Conservation (phyloP, 1,140 invertebrate species). For the Maniola jurtina region DNA sequence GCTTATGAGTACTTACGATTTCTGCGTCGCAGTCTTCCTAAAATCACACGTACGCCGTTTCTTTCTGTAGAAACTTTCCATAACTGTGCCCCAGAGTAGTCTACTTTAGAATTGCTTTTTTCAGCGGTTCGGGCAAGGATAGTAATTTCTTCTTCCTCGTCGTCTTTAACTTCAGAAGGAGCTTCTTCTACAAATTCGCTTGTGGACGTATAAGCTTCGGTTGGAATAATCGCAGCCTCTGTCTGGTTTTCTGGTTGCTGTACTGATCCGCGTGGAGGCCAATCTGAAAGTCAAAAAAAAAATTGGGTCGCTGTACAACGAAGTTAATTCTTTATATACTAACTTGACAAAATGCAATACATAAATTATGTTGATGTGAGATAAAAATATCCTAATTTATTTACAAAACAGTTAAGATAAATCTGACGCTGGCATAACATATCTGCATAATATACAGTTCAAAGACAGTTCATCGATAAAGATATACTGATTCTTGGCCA, state of each 20-base stretch:
- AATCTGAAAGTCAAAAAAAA: conserved; percentile 49
- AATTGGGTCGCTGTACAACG: background rate
- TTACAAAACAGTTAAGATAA: too few species aligned
- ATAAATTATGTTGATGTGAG: too few species aligned
- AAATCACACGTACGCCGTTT: conserved; percentile 47
- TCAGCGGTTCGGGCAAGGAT: conserved; percentile 25
- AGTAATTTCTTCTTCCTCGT: conserved; percentile 35
- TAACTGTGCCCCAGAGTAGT: conserved; percentile 80
- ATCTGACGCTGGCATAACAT: too few species aligned
- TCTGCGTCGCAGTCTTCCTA: conserved; percentile 53
- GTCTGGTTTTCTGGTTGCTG: conserved; percentile 50
- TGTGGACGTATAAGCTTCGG: conserved; percentile 22
- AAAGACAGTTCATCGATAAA: too few species aligned
- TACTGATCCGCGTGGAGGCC: conserved; percentile 52
- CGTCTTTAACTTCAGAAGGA: conserved; percentile 16
- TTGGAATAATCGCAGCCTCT: conserved; percentile 28
- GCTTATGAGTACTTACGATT: conserved; percentile 57
- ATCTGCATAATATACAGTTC: too few species aligned
- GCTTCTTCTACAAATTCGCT: conserved; percentile 30
- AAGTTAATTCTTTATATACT: too few species aligned
- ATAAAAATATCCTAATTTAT: too few species aligned
- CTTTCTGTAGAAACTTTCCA: conserved; percentile 78
- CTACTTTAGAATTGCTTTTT: conserved; percentile 51
- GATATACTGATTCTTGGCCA: too few species aligned
- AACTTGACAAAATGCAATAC: too few species aligned